phyloP scores from a whole-genome alignment of 2,113 vertebrate species.

The Machaerirhynchus nigripectus region DNA sequence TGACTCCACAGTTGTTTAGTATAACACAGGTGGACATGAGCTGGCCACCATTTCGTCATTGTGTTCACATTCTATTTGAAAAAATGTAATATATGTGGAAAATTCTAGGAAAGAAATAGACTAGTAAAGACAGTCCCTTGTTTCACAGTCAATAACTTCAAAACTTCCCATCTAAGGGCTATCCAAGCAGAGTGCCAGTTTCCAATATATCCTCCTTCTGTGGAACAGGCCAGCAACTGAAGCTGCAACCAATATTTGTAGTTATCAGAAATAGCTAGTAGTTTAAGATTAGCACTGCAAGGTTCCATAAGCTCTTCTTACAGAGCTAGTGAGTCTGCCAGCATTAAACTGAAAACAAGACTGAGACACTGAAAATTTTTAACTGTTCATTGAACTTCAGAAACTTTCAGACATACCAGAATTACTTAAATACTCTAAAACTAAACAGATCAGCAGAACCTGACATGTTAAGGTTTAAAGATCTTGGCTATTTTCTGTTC shows the following conservation, averaged over 20 bases:
- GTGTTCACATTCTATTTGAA: background rate
- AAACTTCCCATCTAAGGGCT: background rate
- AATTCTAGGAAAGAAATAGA: background rate
- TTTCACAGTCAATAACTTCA: background rate
- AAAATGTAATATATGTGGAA: background rate
- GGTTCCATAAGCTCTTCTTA: background rate
- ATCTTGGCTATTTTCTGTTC: slow-evolving; percentile 3
- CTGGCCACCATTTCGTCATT: background rate
- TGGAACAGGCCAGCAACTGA: background rate
- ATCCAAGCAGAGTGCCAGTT: background rate
- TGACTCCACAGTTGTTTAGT: background rate
- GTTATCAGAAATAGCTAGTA: background rate
- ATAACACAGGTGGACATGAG: background rate
- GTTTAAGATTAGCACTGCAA: slow-evolving; percentile 2
- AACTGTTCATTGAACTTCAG: slow-evolving; percentile 20
- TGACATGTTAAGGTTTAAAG: background rate
- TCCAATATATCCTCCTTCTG: background rate
- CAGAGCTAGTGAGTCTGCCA: background rate
- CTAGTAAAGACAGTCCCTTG: background rate
- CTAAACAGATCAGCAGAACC: slow-evolving; percentile 2
- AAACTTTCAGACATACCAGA: background rate
- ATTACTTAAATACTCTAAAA: slow-evolving; percentile 1
- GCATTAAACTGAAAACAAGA: background rate
- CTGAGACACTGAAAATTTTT: background rate
- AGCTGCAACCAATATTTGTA: background rate